These are phyloP conservation scores for Brachypteracias leptosomus DNA, from an alignment of 2,113 vertebrate species.

Conservation along the genomic window DNA sequence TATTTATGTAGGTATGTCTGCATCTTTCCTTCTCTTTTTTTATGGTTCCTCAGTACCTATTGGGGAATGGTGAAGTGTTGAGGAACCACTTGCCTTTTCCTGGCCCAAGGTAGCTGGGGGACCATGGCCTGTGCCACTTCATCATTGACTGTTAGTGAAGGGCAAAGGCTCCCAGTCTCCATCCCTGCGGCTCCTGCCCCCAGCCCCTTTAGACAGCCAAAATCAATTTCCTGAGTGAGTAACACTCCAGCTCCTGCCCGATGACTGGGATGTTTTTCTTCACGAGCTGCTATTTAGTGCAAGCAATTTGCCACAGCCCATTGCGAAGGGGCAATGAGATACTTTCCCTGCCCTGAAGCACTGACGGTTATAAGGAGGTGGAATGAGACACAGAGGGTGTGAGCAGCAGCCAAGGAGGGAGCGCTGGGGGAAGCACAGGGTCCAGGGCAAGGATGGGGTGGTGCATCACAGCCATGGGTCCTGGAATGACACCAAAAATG, in stretches of 20 bases:
- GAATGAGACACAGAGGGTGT: neutral
- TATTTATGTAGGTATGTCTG: neutral
- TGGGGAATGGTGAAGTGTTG: neutral
- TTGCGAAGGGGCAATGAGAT: neutral
- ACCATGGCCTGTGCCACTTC: neutral
- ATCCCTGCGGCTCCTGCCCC: neutral
- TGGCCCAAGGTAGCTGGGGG: neutral
- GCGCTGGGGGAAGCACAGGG: fast-evolving
- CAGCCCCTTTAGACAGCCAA: neutral
- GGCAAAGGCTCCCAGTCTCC: neutral
- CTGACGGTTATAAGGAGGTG: fast-evolving
- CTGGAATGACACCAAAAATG: neutral
- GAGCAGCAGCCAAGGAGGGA: neutral
- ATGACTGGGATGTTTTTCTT: neutral
- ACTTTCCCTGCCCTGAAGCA: neutral
- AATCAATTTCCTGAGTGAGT: neutral
- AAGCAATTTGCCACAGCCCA: neutral
- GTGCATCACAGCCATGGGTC: fast-evolving
- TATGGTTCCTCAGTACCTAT: neutral
- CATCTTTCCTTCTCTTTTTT: neutral
- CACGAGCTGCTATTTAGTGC: neutral
- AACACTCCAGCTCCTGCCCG: neutral
- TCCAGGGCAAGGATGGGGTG: neutral
- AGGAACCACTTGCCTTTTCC: neutral
- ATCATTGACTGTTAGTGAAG: fast-evolving